Conservation (phyloP, 2,797 vertebrate genomes). For the Siniperca undulata region DNA sequence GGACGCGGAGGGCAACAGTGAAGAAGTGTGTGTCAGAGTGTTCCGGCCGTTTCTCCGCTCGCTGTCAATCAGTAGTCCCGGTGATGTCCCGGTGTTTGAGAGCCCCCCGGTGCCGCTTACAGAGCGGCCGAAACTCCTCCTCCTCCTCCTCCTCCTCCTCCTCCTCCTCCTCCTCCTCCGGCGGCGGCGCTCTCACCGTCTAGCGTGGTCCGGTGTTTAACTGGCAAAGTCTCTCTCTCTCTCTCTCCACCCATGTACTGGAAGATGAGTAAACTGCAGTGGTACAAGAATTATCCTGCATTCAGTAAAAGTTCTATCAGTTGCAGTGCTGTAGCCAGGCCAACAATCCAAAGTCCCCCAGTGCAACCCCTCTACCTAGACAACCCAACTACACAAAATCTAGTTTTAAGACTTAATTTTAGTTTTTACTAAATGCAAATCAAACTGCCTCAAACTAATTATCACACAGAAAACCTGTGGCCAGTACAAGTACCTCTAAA, state of each 20-base stretch:
- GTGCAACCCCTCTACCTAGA: too few relatives aligned
- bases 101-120: conserved; percentile 57
- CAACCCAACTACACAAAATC: too few relatives aligned
- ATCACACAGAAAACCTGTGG: not conserved
- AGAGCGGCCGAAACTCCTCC: conserved; percentile 53
- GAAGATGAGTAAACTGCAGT: not conserved
- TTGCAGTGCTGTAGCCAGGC: not conserved
- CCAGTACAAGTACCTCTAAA: not conserved
- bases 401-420: too few relatives aligned
- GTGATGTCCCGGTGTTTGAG: conserved; percentile 46
- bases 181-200: conserved; percentile 61
- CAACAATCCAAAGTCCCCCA: too few relatives aligned
- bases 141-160: conserved; percentile 47
- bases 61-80: conserved; percentile 50
- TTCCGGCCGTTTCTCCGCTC: conserved; percentile 9
- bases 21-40: conserved; percentile 21
- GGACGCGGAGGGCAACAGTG: not conserved
- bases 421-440: too few relatives aligned
- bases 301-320: not conserved
- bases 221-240: conserved; percentile 21
- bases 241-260: not conserved
- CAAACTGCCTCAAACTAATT: not conserved
- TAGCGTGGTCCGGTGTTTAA: conserved; percentile 52
- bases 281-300: too few relatives aligned
- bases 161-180: conserved; percentile 49